A percentile compares a stretch with the other conserved stretches of the same genome.
These are phyloP conservation scores for Drosophila ficusphila DNA, from an alignment of 1,140 invertebrate species.

Conservation along the genomic window DNA sequence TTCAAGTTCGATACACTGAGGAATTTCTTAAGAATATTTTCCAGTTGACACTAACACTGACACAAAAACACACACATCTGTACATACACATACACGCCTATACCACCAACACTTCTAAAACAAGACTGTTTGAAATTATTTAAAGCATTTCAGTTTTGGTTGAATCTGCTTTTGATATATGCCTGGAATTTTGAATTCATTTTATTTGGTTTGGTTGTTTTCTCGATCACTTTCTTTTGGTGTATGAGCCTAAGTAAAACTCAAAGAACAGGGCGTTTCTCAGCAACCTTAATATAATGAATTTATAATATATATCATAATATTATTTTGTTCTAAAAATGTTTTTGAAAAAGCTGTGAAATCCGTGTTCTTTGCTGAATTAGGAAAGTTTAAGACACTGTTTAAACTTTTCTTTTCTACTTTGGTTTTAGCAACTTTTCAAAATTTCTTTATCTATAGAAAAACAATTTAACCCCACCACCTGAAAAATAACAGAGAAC, in stretches of 20 bases:
- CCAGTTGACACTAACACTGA: not conserved
- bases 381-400: not conserved
- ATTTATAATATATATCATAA: not conserved
- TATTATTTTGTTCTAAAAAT: not conserved
- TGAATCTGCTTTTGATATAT: not conserved
- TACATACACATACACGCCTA: constrained; percentile 12
- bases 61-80: constrained; percentile 17
- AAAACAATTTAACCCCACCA: constrained; percentile 29
- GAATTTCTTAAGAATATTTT: not conserved
- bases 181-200: constrained; percentile 19
- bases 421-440: constrained; percentile 60
- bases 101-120: constrained; percentile 1
- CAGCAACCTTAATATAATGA: not conserved
- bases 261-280: not conserved
- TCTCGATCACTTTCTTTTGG: constrained; percentile 1
- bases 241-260: not conserved
- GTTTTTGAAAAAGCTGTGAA: not conserved
- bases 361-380: constrained; percentile 3
- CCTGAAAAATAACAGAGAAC: constrained; percentile 2
- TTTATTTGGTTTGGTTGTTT: constrained; percentile 20
- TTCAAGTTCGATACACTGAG: no score
- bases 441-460: constrained; percentile 50
- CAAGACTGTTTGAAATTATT: not conserved
- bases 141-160: not conserved
- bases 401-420: constrained; percentile 22